Conservation (phyloP, 2,888 invertebrate genomes). For the Furcula furcula region DNA sequence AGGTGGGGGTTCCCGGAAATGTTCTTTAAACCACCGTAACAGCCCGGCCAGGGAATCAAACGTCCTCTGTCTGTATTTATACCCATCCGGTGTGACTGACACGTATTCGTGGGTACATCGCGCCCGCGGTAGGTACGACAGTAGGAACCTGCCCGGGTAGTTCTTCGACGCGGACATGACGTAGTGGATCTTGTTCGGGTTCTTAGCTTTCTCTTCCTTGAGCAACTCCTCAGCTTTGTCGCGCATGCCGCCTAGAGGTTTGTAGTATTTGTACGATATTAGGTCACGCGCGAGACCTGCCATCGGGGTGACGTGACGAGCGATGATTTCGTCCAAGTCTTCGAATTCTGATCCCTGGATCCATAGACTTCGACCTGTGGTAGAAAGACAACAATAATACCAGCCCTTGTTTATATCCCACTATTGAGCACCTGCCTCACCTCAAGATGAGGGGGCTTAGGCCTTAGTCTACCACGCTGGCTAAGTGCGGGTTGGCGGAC, state of each 20-base stretch:
- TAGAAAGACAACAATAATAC: not conserved
- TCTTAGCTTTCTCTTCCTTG: constrained; percentile 93
- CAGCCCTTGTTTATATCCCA: not conserved
- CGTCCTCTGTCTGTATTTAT: constrained; percentile 92
- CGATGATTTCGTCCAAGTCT: constrained; percentile 99
- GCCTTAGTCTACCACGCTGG: no score
- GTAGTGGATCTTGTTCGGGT: constrained; percentile 94
- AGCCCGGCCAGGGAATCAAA: constrained; percentile 90
- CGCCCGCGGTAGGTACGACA: constrained; percentile 95
- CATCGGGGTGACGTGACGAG: constrained; percentile 98
- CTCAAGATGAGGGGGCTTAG: no score
- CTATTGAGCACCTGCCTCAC: no score
- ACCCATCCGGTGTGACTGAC: constrained; percentile 95
- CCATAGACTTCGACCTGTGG: constrained; percentile 84
- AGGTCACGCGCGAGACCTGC: constrained; percentile 96
- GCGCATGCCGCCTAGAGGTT: constrained; percentile 88
- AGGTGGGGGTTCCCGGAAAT: constrained; percentile 95
- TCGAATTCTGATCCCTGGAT: constrained; percentile 97
- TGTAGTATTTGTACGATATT: constrained; percentile 94
- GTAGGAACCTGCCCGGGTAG: constrained; percentile 95
- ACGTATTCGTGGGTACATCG: constrained; percentile 95
- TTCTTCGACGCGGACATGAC: constrained; percentile 91
- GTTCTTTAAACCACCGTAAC: constrained; percentile 98
- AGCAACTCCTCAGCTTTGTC: constrained; percentile 94
- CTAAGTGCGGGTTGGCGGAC: no score